A percentile compares a stretch with the other conserved stretches of the same genome.
Conservation (phyloP, 2,797 vertebrate species). For the Chiloscyllium punctatum region DNA sequence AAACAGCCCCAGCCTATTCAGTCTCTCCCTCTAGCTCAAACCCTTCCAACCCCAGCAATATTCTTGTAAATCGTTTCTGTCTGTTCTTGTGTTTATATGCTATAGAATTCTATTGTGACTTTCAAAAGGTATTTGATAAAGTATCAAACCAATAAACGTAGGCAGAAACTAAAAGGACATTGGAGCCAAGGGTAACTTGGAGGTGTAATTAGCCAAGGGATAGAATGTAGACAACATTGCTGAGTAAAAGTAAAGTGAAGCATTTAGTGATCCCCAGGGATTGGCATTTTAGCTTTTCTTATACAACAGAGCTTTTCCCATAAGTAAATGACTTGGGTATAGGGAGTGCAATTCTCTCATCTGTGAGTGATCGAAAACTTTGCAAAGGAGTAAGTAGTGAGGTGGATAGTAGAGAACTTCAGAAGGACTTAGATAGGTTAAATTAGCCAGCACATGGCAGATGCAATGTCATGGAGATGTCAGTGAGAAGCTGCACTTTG, state of each 20-base stretch:
- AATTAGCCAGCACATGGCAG: background rate
- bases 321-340: background rate
- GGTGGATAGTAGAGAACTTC: background rate
- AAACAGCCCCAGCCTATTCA: too few relatives aligned
- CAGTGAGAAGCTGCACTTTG: background rate
- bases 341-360: background rate
- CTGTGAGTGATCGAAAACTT: background rate
- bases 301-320: too few relatives aligned
- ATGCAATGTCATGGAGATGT: background rate
- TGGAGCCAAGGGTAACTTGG: background rate
- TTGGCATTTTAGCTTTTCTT: too few relatives aligned
- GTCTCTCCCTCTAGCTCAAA: too few relatives aligned
- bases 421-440: background rate
- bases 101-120: background rate
- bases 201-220: background rate
- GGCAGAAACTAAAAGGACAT: background rate
- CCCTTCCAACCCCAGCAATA: too few relatives aligned
- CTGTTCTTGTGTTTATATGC: background rate
- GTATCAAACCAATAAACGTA: background rate
- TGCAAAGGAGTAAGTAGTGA: background rate
- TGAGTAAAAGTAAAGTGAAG: background rate
- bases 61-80: too few relatives aligned
- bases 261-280: background rate
- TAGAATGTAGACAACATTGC: background rate
- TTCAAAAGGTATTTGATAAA: background rate